Evolutionary conservation across 2,888 invertebrate genomes (phyloP).

Genomic region (Heliothis peltigera): DNA sequence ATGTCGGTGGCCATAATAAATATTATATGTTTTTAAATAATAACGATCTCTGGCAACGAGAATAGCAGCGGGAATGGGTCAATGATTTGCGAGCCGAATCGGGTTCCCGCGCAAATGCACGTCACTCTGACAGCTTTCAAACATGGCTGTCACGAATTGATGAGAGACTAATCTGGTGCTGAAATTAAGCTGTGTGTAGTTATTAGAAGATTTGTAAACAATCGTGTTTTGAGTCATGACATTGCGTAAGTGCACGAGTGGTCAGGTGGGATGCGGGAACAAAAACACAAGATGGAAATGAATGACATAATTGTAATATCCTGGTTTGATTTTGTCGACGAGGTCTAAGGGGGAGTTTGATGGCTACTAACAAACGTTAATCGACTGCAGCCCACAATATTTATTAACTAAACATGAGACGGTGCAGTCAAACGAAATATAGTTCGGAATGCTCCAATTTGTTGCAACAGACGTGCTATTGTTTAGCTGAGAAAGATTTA

Average conservation of each 20-base stretch:
- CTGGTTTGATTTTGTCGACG: conserved; percentile 24
- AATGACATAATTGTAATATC: conserved; percentile 44
- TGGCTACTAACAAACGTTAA: conserved; percentile 20
- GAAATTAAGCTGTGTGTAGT: conserved; percentile 53
- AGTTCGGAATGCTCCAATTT: conserved; percentile 14
- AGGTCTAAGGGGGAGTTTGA: conserved; percentile 26
- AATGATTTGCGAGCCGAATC: conserved; percentile 49
- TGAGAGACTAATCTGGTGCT: conserved; percentile 44
- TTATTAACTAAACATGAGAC: conserved; percentile 20
- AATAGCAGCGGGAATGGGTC: conserved; percentile 60
- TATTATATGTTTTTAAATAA: conserved; percentile 50
- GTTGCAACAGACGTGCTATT: conserved; percentile 7
- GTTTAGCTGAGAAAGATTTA: conserved; percentile 19
- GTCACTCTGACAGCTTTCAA: conserved; percentile 63
- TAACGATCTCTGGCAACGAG: conserved; percentile 38
- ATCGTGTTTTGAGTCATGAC: conserved; percentile 50
- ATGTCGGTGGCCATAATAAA: conserved; percentile 39
- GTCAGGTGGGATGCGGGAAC: conserved; percentile 40
- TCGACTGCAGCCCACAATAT: conserved; percentile 1
- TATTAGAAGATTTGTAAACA: conserved; percentile 54
- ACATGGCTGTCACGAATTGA: conserved; percentile 53
- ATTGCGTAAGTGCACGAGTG: conserved; percentile 55
- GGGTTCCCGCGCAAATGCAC: conserved; percentile 55
- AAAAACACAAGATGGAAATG: conserved; percentile 43
- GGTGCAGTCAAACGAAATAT: conserved; percentile 20